Percentiles rank a stretch among this genome's conserved stretches.
These are phyloP conservation scores for Agrotis puta DNA, from an alignment of 2,888 invertebrate genomes.

Conservation along the genomic window DNA sequence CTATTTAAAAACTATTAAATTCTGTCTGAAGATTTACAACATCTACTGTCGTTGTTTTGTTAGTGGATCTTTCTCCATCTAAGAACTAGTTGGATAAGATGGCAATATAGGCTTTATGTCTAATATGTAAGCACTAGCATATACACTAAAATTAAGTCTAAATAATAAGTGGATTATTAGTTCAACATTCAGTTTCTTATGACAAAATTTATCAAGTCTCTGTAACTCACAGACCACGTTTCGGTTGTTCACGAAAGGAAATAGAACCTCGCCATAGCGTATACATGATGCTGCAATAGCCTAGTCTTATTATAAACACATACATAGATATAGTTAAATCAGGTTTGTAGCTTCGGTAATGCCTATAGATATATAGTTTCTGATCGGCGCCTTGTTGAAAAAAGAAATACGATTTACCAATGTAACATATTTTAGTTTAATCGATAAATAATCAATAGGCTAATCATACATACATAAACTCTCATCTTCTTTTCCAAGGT, in stretches of 20 bases:
- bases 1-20: no score
- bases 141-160: conserved; percentile 17
- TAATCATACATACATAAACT: background rate
- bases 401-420: background rate
- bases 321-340: conserved; percentile 44
- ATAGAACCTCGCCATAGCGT: conserved; percentile 56
- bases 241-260: conserved; percentile 48
- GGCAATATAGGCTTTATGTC: conserved; percentile 13
- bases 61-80: background rate
- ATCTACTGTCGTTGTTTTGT: background rate
- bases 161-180: conserved; percentile 37
- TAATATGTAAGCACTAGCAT: conserved; percentile 19
- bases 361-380: background rate
- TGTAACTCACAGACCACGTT: conserved; percentile 47
- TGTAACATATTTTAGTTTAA: background rate
- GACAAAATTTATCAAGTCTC: conserved; percentile 41
- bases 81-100: conserved; percentile 26
- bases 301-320: conserved; percentile 40
- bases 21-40: background rate
- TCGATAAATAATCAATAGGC: conserved; percentile 4
- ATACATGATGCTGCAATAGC: conserved; percentile 46
- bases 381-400: background rate
- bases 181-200: conserved; percentile 46
- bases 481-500: no score
- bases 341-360: conserved; percentile 18